Percentiles rank a stretch among this genome's conserved stretches.
Conservation (phyloP, 2,113 vertebrate genomes). For the Promerops cafer region DNA sequence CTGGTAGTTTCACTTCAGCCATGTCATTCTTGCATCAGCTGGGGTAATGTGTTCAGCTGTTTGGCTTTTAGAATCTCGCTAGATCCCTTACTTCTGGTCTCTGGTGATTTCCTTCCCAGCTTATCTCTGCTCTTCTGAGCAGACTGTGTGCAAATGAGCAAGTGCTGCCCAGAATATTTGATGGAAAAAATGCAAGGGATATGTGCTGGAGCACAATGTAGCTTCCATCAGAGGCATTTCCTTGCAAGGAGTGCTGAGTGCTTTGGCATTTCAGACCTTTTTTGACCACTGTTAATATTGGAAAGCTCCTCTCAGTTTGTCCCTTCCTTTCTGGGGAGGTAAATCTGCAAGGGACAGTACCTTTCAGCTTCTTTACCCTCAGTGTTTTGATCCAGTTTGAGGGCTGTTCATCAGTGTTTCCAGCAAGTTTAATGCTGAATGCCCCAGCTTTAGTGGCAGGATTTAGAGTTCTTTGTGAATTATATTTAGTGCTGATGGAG, state of each 20-base stretch:
- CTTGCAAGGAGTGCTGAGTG: background rate
- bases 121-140: background rate
- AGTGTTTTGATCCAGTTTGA: background rate
- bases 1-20: background rate
- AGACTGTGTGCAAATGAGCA: background rate
- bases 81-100: background rate
- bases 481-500: background rate
- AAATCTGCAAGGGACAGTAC: background rate
- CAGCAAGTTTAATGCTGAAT: background rate
- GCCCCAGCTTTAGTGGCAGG: background rate
- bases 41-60: background rate
- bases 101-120: background rate
- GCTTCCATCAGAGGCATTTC: background rate
- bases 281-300: background rate
- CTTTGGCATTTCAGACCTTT: background rate
- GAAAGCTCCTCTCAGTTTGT: background rate
- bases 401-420: background rate
- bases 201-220: background rate
- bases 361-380: background rate
- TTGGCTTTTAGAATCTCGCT: background rate
- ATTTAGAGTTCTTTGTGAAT: conserved; percentile 21
- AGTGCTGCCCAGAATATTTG: background rate
- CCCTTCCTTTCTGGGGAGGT: background rate
- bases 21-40: background rate
- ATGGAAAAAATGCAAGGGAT: background rate